Evolutionary conservation across 1,140 invertebrate genomes (phyloP).

Genomic region (Euura lappo): DNA sequence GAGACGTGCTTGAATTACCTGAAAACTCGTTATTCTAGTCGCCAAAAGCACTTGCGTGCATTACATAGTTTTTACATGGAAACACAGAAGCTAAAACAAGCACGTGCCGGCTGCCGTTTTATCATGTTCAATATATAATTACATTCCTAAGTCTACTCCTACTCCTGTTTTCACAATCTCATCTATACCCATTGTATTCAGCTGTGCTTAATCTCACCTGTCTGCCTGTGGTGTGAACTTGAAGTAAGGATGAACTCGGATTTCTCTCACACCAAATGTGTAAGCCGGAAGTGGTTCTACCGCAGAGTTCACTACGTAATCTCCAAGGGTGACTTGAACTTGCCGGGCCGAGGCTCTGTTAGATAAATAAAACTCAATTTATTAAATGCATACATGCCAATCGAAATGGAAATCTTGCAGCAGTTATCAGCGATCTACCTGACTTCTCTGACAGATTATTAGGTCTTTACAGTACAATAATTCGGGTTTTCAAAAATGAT

Average conservation of each 20-base stretch:
- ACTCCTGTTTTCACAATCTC: no score
- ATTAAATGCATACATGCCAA: neutral
- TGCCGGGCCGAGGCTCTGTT: slow-evolving; percentile 81
- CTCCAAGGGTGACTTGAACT: slow-evolving; percentile 90
- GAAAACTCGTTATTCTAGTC: no score
- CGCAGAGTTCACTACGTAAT: slow-evolving; percentile 93
- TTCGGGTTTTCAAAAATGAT: no score
- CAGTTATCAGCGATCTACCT: no score
- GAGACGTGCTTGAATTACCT: neutral
- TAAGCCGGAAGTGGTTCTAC: slow-evolving; percentile 88
- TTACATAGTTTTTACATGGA: neutral
- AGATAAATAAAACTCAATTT: neutral
- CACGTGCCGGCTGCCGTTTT: neutral
- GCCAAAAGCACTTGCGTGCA: no score
- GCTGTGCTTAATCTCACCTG: slow-evolving; percentile 43
- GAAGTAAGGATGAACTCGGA: slow-evolving; percentile 92
- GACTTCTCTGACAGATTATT: no score
- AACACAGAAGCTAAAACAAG: neutral
- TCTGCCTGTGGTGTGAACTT: slow-evolving; percentile 93
- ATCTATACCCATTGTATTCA: neutral
- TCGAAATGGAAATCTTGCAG: slow-evolving; percentile 7
- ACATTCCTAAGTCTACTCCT: no score
- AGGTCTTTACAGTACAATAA: no score
- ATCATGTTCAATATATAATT: neutral
- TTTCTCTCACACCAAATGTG: slow-evolving; percentile 86